Conservation (phyloP, 2,888 invertebrate genomes). For the Tinea semifulvella region DNA sequence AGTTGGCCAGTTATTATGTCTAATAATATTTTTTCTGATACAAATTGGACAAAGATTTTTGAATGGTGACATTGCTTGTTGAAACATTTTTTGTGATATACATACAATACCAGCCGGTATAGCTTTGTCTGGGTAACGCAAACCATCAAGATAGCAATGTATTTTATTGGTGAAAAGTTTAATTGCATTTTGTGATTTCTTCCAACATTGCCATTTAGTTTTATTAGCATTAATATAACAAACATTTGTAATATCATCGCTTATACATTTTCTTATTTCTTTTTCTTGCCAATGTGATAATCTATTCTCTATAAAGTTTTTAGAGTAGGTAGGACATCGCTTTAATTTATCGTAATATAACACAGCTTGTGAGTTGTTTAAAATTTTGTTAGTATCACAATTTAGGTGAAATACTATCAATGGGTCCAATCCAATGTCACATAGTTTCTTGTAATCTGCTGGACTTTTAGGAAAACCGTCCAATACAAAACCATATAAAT, state of each 20-base stretch:
- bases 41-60: conserved; percentile 70
- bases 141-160: conserved; percentile 58
- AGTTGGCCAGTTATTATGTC: conserved; percentile 49
- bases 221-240: conserved; percentile 50
- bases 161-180: conserved; percentile 45
- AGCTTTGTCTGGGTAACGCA: conserved; percentile 39
- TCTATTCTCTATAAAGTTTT: conserved; percentile 44
- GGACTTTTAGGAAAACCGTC: conserved; percentile 69
- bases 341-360: conserved; percentile 37
- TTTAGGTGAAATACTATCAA: conserved; percentile 63
- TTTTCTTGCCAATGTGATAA: conserved; percentile 46
- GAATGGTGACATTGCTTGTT: conserved; percentile 52
- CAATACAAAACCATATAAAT: conserved; percentile 67
- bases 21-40: conserved; percentile 38
- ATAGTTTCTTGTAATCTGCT: conserved; percentile 56
- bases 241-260: conserved; percentile 63
- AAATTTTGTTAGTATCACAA: conserved; percentile 35
- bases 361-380: conserved; percentile 46
- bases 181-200: conserved; percentile 40
- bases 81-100: conserved; percentile 64
- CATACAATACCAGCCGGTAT: conserved; percentile 60
- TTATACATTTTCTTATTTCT: conserved; percentile 52
- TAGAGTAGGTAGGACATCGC: conserved; percentile 40
- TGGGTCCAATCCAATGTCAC: conserved; percentile 62
- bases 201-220: conserved; percentile 66